phyloP scores from a whole-genome alignment of 1,140 invertebrate genomes.

The Drosophila tani region DNA sequence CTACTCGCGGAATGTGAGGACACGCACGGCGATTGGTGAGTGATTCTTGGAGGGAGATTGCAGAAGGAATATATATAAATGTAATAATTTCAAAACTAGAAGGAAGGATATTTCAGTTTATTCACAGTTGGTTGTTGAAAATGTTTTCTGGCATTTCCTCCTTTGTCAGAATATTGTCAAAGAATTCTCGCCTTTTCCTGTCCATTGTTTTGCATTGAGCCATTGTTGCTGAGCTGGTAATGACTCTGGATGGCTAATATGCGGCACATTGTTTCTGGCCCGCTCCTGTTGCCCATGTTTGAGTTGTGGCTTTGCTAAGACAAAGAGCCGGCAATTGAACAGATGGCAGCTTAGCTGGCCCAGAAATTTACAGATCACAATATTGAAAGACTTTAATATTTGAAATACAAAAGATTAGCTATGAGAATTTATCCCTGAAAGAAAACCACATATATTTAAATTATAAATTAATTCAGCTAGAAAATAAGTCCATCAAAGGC shows the following conservation, averaged over 20 bases:
- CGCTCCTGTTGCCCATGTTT: conserved; percentile 50
- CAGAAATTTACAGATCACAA: not conserved
- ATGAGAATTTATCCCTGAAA: not conserved
- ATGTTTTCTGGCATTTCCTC: not conserved
- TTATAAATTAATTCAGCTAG: too few relatives aligned
- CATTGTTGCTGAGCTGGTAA: conserved; percentile 47
- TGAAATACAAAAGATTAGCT: not conserved
- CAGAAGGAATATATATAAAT: too few relatives aligned
- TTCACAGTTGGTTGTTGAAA: not conserved
- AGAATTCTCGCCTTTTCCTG: conserved; percentile 8
- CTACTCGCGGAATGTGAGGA: conserved; percentile 94
- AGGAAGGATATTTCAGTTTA: not conserved
- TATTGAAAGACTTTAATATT: not conserved
- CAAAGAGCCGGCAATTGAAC: conserved; percentile 29
- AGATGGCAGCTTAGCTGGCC: not conserved
- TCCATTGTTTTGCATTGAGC: conserved; percentile 20
- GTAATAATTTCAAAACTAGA: not conserved
- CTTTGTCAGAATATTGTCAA: conserved; percentile 23
- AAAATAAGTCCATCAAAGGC: not conserved
- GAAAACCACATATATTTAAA: not conserved
- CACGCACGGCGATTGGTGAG: conserved; percentile 93
- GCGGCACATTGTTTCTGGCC: conserved; percentile 42
- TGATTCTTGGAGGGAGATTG: conserved; percentile 41
- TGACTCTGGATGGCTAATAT: conserved; percentile 46
- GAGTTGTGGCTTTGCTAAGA: conserved; percentile 54